These are phyloP conservation scores for Andrena bucephala DNA, from an alignment of 2,888 invertebrate genomes.

Conservation along the genomic window DNA sequence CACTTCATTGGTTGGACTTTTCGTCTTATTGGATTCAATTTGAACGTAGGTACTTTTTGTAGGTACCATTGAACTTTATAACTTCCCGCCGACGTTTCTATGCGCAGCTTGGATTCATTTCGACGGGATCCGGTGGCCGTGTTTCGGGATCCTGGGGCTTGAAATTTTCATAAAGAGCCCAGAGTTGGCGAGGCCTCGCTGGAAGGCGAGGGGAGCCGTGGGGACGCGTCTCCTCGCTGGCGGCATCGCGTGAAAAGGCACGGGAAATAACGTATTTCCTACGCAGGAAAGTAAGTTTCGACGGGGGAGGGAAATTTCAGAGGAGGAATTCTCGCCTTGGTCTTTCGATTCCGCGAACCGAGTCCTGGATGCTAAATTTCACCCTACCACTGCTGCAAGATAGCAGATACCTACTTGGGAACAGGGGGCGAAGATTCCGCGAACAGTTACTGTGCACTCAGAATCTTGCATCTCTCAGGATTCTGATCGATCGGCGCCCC, in stretches of 20 bases:
- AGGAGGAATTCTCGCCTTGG: background rate
- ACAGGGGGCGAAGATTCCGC: background rate
- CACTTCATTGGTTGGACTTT: no score
- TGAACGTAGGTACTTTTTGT: background rate
- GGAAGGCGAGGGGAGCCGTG: background rate
- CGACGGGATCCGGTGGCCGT: background rate
- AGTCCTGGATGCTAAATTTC: background rate
- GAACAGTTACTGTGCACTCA: background rate
- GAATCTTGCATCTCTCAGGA: background rate
- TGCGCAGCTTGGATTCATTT: background rate
- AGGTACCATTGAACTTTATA: background rate
- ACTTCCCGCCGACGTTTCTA: background rate
- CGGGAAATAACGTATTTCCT: background rate
- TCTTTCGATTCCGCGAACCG: background rate
- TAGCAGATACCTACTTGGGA: background rate
- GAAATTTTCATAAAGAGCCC: slow-evolving; percentile 22
- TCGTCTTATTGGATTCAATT: background rate
- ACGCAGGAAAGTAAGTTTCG: background rate
- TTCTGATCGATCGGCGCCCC: background rate
- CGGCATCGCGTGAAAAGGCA: background rate
- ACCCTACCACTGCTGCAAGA: background rate
- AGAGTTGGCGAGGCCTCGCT: background rate
- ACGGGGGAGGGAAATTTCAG: background rate
- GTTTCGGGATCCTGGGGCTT: background rate
- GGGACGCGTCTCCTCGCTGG: background rate